These are phyloP conservation scores for Amia ocellicauda DNA, from an alignment of 2,113 vertebrate species.

Conservation along the genomic window DNA sequence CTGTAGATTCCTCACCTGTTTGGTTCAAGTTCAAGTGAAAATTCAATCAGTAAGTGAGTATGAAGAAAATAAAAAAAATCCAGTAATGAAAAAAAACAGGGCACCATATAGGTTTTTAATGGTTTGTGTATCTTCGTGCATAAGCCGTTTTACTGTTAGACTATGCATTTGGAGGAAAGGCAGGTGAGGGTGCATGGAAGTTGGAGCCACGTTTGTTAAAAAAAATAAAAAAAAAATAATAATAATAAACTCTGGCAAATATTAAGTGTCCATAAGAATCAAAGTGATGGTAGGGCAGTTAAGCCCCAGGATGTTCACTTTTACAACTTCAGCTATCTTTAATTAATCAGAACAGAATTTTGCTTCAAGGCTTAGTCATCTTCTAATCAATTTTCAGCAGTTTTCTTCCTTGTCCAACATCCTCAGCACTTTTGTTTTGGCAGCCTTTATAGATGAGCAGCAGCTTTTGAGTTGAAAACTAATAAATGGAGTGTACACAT, in stretches of 20 bases:
- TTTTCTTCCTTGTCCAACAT: background rate
- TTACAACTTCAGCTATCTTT: background rate
- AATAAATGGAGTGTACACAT: background rate
- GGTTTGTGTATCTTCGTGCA: no score
- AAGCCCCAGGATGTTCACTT: background rate
- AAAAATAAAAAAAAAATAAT: no score
- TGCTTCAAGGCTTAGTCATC: background rate
- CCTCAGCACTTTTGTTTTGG: conserved; percentile 5
- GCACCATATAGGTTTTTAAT: no score
- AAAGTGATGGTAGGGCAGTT: background rate
- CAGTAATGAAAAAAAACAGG: no score
- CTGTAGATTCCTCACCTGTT: no score
- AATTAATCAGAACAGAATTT: conserved; percentile 1
- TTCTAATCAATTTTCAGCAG: background rate
- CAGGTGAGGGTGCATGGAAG: background rate
- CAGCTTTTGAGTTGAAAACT: background rate
- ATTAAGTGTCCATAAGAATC: background rate
- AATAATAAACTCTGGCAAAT: background rate
- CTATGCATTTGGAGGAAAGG: no score
- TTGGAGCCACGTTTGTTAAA: background rate
- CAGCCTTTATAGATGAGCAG: background rate
- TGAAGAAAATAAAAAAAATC: no score
- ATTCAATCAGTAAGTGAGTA: no score
- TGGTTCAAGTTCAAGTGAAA: no score
- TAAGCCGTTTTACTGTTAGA: no score